These are phyloP conservation scores for Drosophila punjabiensis DNA, from an alignment of 1,140 invertebrate species.

Conservation along the genomic window DNA sequence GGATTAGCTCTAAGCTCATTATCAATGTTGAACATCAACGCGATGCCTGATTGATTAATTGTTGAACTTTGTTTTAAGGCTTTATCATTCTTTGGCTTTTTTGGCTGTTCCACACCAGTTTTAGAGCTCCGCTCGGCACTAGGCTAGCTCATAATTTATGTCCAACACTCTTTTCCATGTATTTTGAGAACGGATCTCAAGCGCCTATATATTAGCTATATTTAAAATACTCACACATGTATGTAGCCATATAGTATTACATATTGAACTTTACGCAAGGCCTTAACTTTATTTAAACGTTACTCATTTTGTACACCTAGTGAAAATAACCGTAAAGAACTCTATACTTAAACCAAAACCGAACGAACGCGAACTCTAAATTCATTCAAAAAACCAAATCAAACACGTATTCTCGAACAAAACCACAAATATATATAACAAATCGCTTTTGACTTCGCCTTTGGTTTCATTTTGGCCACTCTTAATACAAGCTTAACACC, in stretches of 20 bases:
- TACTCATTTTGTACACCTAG: conserved; percentile 53
- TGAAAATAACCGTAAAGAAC: conserved; percentile 14
- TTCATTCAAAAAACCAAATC: conserved; percentile 16
- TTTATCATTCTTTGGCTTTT: conserved; percentile 48
- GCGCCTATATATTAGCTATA: conserved; percentile 35
- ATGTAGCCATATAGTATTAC: conserved; percentile 63
- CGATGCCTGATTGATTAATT: conserved; percentile 45
- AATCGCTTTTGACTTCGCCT: conserved; percentile 43
- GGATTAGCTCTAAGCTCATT: conserved; percentile 51
- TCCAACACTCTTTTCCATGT: conserved; percentile 69
- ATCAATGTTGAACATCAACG: conserved; percentile 34
- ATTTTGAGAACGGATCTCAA: conserved; percentile 75
- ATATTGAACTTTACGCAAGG: conserved; percentile 63
- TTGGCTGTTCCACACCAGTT: conserved; percentile 60
- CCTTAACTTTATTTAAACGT: conserved; percentile 64
- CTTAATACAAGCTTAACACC: conserved; percentile 35
- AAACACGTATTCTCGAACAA: conserved; percentile 28
- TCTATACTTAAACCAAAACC: conserved; percentile 17
- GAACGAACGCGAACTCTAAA: conserved; percentile 26
- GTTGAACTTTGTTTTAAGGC: conserved; percentile 66
- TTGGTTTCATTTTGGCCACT: conserved; percentile 31
- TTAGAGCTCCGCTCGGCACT: conserved; percentile 50
- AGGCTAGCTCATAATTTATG: conserved; percentile 62
- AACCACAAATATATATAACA: conserved; percentile 59
- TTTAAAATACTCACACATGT: conserved; percentile 26